phyloP scores from a whole-genome alignment of 1,140 invertebrate genomes.

The Scaptodrosophila lebanonensis region DNA sequence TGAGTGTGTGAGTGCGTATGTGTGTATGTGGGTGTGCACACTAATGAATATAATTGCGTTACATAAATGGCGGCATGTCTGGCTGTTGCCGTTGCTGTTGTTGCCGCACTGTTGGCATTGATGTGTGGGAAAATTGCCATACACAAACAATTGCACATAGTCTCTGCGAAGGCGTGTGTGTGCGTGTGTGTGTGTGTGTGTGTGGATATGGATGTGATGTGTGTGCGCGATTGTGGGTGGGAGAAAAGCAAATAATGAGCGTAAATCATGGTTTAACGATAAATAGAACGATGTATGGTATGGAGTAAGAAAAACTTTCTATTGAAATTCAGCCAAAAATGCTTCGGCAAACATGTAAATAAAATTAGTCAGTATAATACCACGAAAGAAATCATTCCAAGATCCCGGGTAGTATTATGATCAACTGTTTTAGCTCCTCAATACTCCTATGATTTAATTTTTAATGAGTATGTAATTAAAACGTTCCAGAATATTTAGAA shows the following conservation, averaged over 20 bases:
- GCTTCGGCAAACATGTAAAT: no score
- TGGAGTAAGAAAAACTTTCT: slow-evolving; percentile 15
- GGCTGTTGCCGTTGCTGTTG: slow-evolving; percentile 7
- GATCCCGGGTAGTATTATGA: no score
- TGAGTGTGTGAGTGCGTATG: no score
- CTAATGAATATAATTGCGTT: slow-evolving; percentile 74
- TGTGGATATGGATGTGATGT: background rate
- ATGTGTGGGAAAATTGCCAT: slow-evolving; percentile 59
- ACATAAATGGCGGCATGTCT: slow-evolving; percentile 55
- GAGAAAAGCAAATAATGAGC: slow-evolving; percentile 60
- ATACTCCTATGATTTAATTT: no score
- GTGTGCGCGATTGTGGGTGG: slow-evolving; percentile 20
- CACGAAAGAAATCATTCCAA: no score
- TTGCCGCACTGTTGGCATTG: slow-evolving; percentile 40
- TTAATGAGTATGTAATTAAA: no score
- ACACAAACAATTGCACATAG: slow-evolving; percentile 38
- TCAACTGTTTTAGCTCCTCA: no score
- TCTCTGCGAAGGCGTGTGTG: slow-evolving; percentile 8
- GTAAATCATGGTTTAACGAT: slow-evolving; percentile 74
- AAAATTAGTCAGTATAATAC: no score
- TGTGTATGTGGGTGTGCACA: slow-evolving; percentile 37
- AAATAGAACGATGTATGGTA: slow-evolving; percentile 38
- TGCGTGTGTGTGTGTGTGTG: background rate
- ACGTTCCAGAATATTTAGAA: no score
- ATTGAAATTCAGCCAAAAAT: slow-evolving; percentile 36